phyloP scores from a whole-genome alignment of 2,797 vertebrate species.

The Phaenicophaeus curvirostris region DNA sequence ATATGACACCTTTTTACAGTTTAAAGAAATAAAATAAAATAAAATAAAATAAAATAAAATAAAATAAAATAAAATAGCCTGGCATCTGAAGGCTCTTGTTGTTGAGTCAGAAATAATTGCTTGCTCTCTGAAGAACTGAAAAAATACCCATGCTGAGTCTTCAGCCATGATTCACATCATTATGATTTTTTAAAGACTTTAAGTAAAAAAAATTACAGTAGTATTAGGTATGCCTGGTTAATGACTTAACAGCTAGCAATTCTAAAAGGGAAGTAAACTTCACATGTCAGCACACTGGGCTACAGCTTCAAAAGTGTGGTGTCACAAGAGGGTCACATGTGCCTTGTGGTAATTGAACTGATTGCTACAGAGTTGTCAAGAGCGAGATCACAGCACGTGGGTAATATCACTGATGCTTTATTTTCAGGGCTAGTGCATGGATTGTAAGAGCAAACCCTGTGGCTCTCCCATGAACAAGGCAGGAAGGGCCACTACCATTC shows the following conservation, averaged over 20 bases:
- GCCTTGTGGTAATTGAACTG: accelerated
- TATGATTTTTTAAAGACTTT: not conserved
- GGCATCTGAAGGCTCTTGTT: not conserved
- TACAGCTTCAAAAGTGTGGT: not conserved
- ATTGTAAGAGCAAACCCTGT: not conserved
- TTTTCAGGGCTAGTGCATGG: not conserved
- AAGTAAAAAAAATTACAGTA: not conserved
- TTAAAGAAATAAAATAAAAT: not conserved
- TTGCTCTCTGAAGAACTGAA: not conserved
- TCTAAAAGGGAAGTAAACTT: not conserved
- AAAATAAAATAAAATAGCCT: not conserved
- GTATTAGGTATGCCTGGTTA: not conserved
- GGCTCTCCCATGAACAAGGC: not conserved
- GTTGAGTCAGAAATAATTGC: not conserved
- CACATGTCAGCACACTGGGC: not conserved
- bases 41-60: not conserved
- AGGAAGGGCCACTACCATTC: not conserved
- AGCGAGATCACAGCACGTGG: not conserved
- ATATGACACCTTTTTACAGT: not conserved
- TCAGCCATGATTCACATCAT: not conserved
- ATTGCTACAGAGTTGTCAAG: not conserved
- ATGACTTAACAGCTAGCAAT: not conserved
- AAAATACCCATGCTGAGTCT: not conserved
- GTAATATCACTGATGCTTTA: not conserved
- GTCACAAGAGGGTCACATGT: not conserved